phyloP scores from a whole-genome alignment of 2,797 vertebrate genomes.

The Cynopterus sphinx region DNA sequence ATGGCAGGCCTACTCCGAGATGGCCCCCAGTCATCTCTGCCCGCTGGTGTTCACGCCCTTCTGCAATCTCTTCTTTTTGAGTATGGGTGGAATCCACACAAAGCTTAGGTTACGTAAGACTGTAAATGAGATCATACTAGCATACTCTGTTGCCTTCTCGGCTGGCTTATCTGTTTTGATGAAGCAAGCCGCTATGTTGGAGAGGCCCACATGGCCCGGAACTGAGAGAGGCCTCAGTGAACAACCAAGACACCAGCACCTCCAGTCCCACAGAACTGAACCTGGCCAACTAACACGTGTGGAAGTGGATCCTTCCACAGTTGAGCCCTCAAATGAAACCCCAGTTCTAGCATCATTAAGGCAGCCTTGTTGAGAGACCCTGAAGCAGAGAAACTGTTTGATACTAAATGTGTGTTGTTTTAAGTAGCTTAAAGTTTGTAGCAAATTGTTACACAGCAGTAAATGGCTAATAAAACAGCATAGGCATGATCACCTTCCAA shows the following conservation, averaged over 20 bases:
- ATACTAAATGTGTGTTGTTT: not conserved
- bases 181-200: not conserved
- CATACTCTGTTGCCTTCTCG: too few relatives aligned
- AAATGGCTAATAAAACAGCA: not conserved
- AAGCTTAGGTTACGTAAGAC: not conserved
- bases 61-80: too few relatives aligned
- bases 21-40: not conserved
- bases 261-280: not conserved
- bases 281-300: not conserved
- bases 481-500: not conserved
- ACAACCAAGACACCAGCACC: not conserved
- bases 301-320: not conserved
- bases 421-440: not conserved
- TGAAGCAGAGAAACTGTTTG: not conserved
- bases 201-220: not conserved
- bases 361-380: not conserved
- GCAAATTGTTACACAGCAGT: not conserved
- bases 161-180: not conserved
- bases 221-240: not conserved
- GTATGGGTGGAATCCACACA: not conserved
- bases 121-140: not conserved
- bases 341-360: not conserved
- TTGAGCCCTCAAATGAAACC: not conserved
- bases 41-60: not conserved
- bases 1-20: not conserved